Conservation (phyloP, 1,140 invertebrate genomes). For the Mercenaria mercenaria region DNA sequence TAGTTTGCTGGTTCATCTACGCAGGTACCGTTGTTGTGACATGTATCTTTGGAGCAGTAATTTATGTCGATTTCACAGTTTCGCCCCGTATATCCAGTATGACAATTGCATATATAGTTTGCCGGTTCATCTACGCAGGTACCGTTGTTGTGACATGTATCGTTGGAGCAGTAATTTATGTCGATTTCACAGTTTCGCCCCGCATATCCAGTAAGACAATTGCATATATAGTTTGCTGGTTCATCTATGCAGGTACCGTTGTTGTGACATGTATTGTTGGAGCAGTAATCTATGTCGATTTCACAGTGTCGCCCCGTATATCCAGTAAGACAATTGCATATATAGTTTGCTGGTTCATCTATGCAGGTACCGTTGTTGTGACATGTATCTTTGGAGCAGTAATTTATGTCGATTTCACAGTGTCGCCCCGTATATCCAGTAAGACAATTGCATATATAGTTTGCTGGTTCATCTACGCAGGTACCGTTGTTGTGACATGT, state of each 20-base stretch:
- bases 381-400: not conserved
- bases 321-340: constrained; percentile 58
- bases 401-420: constrained; percentile 12
- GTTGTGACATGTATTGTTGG: not conserved
- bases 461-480: constrained; percentile 35
- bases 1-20: constrained; percentile 68
- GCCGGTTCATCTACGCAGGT: not conserved
- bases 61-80: constrained; percentile 64
- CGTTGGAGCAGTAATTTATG: constrained; percentile 59
- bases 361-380: constrained; percentile 46
- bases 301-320: not conserved
- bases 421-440: constrained; percentile 40
- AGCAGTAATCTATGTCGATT: constrained; percentile 73
- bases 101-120: constrained; percentile 24
- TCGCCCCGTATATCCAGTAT: constrained; percentile 25
- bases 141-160: constrained; percentile 59
- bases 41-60: constrained; percentile 89
- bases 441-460: constrained; percentile 52
- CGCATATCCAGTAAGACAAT: not conserved
- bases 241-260: not conserved
- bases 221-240: not conserved
- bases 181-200: constrained; percentile 88
- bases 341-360: constrained; percentile 41
- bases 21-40: constrained; percentile 89
- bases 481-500: constrained; percentile 58